phyloP scores from a whole-genome alignment of 1,140 invertebrate species.

The Andrena cerasifolii region DNA sequence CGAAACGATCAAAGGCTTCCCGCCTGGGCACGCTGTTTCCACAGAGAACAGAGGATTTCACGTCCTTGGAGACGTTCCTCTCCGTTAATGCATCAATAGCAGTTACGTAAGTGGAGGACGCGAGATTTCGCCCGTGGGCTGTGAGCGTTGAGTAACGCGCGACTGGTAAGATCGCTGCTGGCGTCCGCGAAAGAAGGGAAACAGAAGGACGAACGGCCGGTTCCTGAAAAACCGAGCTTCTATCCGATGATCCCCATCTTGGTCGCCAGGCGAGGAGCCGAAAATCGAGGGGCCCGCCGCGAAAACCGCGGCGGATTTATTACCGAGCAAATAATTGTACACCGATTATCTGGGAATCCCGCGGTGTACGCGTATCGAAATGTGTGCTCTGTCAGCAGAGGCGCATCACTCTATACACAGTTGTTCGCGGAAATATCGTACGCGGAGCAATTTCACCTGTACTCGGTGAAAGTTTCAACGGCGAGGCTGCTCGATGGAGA shows the following conservation, averaged over 20 bases:
- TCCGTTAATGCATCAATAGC: slow-evolving; percentile 32
- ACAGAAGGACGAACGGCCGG: too few relatives aligned
- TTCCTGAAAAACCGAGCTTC: too few relatives aligned
- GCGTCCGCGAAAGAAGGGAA: too few relatives aligned
- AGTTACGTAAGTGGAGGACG: slow-evolving; percentile 33
- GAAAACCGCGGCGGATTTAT: background rate
- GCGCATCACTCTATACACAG: slow-evolving; percentile 6
- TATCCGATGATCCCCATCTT: too few relatives aligned
- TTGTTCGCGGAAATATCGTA: background rate
- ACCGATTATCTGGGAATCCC: slow-evolving; percentile 14
- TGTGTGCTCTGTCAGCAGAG: slow-evolving; percentile 17
- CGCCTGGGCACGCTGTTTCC: background rate
- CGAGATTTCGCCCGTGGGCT: slow-evolving; percentile 31
- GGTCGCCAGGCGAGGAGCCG: background rate
- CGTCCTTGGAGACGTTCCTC: slow-evolving; percentile 24
- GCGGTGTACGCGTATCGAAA: slow-evolving; percentile 6
- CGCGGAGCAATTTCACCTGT: background rate
- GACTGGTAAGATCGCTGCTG: too few relatives aligned
- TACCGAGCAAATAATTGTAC: slow-evolving; percentile 22
- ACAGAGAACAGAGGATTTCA: background rate
- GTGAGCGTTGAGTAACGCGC: slow-evolving; percentile 24
- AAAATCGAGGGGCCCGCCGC: background rate
- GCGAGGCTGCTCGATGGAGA: background rate
- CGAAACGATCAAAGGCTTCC: background rate
- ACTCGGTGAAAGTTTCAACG: slow-evolving; percentile 9